Evolutionary conservation across 2,113 vertebrate species (phyloP), one percentile per base, ranked within the genome.

Genomic region (Caranx ignobilis): DNA sequence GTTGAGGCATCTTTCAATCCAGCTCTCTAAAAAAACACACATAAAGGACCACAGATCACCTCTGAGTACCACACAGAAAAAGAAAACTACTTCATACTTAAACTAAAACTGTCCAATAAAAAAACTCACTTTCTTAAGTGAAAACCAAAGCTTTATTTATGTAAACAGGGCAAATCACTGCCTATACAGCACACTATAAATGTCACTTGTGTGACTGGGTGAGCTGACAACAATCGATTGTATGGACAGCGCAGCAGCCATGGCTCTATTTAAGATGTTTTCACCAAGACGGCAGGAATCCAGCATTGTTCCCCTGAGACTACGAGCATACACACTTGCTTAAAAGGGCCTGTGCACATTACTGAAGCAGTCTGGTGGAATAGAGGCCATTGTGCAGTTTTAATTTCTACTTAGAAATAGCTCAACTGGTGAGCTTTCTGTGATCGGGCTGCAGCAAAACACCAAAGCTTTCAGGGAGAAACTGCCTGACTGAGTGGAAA

Each of bases 1-100:
- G 76, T 94, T 99, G 94, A 99, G 97, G 93, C 98, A 99, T 93
- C 98, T 95, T 94, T 99, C 98, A 95, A 99, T 99, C 98, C 98
- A 99, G 91, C 98, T 99, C 96, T 99, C 98, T 99, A 93, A 2
- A 95, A 95, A 93, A 76, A 15, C 26, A 26, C 26, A 85, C 19
- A 87, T 4, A 7, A 76, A n/a, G 37, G 16, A 52, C 15, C 11
- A 78, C 21, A 74, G 45, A 65, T 79, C 16, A 18, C 35, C 35
- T 57, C 32, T 39, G 3, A 66, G 73, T n/a, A 34, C n/a, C 41
- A 64, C 9, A 32, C n/a, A 39, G n/a, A 57, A 35, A 57, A 57
- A 35, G 52, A 57, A 50, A 59, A 48, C 10, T 0, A 35, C 13
- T 37, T 54, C 2, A 39, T 26, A 4, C 6, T 48, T 50, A 66